Evolutionary conservation across 2,797 vertebrate species (phyloP), one percentile per base, ranked within the genome.

Genomic region (Onychomys arenicola): DNA sequence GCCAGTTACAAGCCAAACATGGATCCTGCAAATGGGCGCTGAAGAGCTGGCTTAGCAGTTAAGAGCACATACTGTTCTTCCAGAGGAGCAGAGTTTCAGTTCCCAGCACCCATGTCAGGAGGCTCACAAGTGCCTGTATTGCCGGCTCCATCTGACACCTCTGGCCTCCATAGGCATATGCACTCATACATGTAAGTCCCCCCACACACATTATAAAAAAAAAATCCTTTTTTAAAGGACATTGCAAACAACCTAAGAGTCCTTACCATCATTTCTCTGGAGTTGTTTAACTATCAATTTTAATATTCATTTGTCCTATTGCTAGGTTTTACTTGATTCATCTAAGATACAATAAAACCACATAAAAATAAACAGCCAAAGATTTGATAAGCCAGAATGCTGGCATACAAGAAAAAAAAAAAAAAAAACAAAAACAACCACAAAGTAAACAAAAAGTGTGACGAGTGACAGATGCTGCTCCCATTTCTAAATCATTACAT

Each of bases 231-330:
- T 69, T 52, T 6, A 71, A 55, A 57, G 63, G 89, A 91, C 23
- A 87, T 43, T 77, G 32, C 55, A 71, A 90, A 92, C 52, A 76
- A 92, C 43, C 84, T 90, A 82, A 78, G 21, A 65, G 43, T 94
- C 32, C 73, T 76, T 29, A 91, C 87, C n/a, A 91, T 73, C 78
- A 96, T 82, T 80, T 90, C 85, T 93, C 5, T 75, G 84, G 57
- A 49, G 55, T 40, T 81, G 34, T 63, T 94, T 89, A 93, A 85
- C 55, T 77, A 57, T 61, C 55, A 82, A 55, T 75, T 84, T 55
- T 76, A 92, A 81, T 87, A 87, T 91, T 78, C 71, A 61, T 81
- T 46, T 96, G 52, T 90, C 77, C 6, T 89, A 10, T 57, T 75
- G 49, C 65, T 43, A 57, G 40, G 65, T 43, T 69, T 89, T 75